Evolutionary conservation across 23 tunicate species (phyloP).

Genomic region (Trididemnum clinides): DNA sequence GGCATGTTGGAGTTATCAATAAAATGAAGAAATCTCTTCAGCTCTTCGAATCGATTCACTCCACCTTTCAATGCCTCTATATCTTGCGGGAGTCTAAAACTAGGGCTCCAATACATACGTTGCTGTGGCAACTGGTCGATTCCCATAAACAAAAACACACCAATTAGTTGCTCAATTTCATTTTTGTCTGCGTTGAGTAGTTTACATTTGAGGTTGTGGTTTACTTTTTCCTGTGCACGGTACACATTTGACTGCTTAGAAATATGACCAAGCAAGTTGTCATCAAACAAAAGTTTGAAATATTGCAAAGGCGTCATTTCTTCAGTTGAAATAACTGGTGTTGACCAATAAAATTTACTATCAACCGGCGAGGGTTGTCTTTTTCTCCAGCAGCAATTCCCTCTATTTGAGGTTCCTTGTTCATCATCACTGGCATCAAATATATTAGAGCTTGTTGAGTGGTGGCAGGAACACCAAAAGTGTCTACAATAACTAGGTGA

Average conservation of each 20-base stretch:
- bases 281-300: background rate
- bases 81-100: background rate
- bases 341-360: background rate
- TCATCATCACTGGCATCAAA: background rate
- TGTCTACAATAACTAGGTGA: too few species aligned
- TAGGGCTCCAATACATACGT: background rate
- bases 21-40: constrained; percentile 7
- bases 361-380: background rate
- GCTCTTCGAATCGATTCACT: background rate
- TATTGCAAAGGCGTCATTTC: background rate
- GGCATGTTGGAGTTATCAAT: background rate
- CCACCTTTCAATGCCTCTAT: background rate
- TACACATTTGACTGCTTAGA: background rate
- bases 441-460: too few species aligned
- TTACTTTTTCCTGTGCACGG: background rate
- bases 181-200: background rate
- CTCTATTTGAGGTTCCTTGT: background rate
- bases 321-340: background rate
- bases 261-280: background rate
- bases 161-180: background rate
- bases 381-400: background rate
- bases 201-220: background rate
- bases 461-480: too few species aligned
- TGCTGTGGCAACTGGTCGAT: background rate
- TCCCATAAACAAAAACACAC: background rate